Evolutionary conservation across 2,797 vertebrate genomes (phyloP), one percentile per base, ranked within the genome.

Genomic region (Pogonophryne albipinna): DNA sequence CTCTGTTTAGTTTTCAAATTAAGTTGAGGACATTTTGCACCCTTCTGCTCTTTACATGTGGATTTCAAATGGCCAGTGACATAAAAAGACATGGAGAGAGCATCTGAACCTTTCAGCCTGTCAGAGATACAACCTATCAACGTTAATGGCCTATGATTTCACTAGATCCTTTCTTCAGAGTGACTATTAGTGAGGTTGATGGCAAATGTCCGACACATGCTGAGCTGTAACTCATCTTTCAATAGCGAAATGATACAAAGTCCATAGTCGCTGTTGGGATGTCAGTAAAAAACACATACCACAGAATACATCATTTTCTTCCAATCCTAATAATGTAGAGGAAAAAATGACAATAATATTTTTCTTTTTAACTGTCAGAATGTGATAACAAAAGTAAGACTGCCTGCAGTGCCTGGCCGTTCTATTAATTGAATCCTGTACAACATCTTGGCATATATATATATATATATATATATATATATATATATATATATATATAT

Each of bases 131-230:
- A 51, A 58, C 72, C 82, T 66, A 70, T 83, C 84, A 66, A 1
- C 59, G 79, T 66, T 87, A 88, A 91, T 76, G 80, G 83, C 47
- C 52, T 77, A 38, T 78, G 84, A 90, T 91, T 91, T 68, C 52
- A 27, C 71, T 64, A 44, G 45, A 61, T 84, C 62, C 73, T 83
- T 80, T 80, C 52, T 75, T 78, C 74, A 34, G 59, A 49, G 23
- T 71, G 64, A 69, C 74, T 78, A 77, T 92, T 88, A 90, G 79
- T 51, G 73, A 80, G 85, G 86, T 90, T 83, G 82, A 93, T 76
- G 66, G 76, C 51, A 44, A 71, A 71, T 66, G 27, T 27, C 27
- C 27, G 27, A 27, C 4, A 27, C 27, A 27, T 5, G 27, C 27
- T 27, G 27, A 27, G 27, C 27, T 27, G 27, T 27, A 27, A 27